These are phyloP conservation scores for Eubasilissa regina DNA, from an alignment of 1,140 invertebrate species.

Conservation along the genomic window DNA sequence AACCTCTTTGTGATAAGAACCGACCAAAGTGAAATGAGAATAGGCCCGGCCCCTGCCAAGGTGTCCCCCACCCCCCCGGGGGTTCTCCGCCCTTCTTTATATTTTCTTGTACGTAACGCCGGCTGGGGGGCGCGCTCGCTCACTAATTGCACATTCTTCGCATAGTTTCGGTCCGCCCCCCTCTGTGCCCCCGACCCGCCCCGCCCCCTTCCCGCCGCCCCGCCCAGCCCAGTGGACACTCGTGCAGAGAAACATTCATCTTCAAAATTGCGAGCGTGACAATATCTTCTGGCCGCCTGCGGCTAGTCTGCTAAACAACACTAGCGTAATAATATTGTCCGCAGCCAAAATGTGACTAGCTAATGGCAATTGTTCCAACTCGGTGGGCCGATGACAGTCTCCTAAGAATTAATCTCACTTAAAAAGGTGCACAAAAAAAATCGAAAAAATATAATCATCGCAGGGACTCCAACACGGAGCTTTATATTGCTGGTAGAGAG, in stretches of 20 bases:
- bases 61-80: constrained; percentile 17
- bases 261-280: constrained; percentile 61
- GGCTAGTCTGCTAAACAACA: background rate
- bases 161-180: constrained; percentile 84
- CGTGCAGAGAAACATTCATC: constrained; percentile 58
- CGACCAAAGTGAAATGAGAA: constrained; percentile 43
- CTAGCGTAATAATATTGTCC: constrained; percentile 6
- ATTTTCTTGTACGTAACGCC: constrained; percentile 75
- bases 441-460: too few relatives aligned
- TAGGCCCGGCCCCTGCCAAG: constrained; percentile 38
- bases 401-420: background rate
- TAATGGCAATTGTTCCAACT: background rate
- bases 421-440: too few relatives aligned
- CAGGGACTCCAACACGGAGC: too few relatives aligned
- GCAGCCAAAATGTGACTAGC: too few relatives aligned
- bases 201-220: constrained; percentile 64
- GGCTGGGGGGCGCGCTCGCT: constrained; percentile 76
- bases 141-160: constrained; percentile 93
- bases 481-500: too few relatives aligned
- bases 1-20: constrained; percentile 41
- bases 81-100: constrained; percentile 74
- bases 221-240: constrained; percentile 48
- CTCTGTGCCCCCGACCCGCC: constrained; percentile 66
- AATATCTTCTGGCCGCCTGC: constrained; percentile 54
- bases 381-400: background rate